These are phyloP conservation scores for Sebastes taczanowskii DNA, from an alignment of 2,797 vertebrate species.

Conservation along the genomic window DNA sequence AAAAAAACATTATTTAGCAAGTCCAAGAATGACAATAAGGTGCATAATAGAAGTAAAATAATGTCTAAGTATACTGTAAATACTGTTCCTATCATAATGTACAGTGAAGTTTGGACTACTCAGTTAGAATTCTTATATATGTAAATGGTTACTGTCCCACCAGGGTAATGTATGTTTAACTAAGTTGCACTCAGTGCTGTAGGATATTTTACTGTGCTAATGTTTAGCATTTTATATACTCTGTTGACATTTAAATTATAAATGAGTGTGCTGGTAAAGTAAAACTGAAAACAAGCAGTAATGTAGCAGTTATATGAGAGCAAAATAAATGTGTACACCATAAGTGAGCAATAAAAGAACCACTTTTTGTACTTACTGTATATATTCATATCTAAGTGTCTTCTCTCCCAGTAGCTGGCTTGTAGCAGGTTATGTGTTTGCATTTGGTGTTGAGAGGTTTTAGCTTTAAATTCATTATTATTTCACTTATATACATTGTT, in stretches of 20 bases:
- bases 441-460: slow-evolving; percentile 5
- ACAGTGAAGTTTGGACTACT: not conserved
- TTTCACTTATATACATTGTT: not conserved
- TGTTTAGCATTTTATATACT: slow-evolving; percentile 42
- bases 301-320: not conserved
- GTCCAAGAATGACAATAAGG: not conserved
- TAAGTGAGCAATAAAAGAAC: not conserved
- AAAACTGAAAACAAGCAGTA: slow-evolving; percentile 29
- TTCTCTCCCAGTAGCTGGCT: not conserved
- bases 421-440: slow-evolving; percentile 5
- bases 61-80: not conserved
- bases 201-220: slow-evolving; percentile 25
- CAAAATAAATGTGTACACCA: not conserved
- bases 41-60: not conserved
- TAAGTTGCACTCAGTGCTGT: slow-evolving; percentile 28
- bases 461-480: slow-evolving; percentile 3
- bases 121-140: not conserved
- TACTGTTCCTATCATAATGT: not conserved
- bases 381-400: not conserved
- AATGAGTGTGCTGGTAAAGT: slow-evolving; percentile 31
- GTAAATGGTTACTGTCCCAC: slow-evolving; percentile 24
- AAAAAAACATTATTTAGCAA: not conserved
- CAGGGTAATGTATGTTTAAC: slow-evolving; percentile 42
- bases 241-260: slow-evolving; percentile 57
- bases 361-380: not conserved